These are phyloP conservation scores for Cephus pygmeus DNA, from an alignment of 2,888 invertebrate genomes.

Conservation along the genomic window DNA sequence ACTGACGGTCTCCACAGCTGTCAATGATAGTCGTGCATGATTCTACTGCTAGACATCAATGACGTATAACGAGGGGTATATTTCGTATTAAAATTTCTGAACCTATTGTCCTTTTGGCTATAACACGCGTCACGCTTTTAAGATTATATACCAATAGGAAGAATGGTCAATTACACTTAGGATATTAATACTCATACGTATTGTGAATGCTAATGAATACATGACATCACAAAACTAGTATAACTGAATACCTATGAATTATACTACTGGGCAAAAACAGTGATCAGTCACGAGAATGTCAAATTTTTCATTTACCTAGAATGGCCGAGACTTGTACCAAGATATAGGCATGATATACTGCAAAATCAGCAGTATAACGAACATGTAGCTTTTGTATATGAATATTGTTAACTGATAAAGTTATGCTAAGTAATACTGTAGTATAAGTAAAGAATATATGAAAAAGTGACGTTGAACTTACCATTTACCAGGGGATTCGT, in stretches of 20 bases:
- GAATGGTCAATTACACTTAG: not conserved
- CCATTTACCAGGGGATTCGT: constrained; percentile 75
- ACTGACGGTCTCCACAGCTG: constrained; percentile 62
- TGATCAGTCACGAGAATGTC: not conserved
- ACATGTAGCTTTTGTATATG: not conserved
- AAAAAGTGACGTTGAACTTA: constrained; percentile 30
- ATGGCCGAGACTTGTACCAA: not conserved
- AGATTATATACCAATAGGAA: not conserved
- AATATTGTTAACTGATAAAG: not conserved
- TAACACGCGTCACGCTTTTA: not conserved
- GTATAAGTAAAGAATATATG: not conserved
- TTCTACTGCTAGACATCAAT: constrained; percentile 35
- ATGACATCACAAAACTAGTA: not conserved
- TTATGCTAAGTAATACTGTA: not conserved
- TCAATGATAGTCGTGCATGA: constrained; percentile 59
- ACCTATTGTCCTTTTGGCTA: not conserved
- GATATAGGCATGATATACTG: not conserved
- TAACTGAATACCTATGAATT: not conserved
- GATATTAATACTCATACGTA: not conserved
- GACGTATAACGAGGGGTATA: not conserved
- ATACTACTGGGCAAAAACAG: not conserved
- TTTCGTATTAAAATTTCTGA: not conserved
- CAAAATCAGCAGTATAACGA: not conserved
- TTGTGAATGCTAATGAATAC: not conserved
- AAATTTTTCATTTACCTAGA: not conserved